Conservation (phyloP, 2,888 invertebrate species). For the Argyra leucocephala region DNA sequence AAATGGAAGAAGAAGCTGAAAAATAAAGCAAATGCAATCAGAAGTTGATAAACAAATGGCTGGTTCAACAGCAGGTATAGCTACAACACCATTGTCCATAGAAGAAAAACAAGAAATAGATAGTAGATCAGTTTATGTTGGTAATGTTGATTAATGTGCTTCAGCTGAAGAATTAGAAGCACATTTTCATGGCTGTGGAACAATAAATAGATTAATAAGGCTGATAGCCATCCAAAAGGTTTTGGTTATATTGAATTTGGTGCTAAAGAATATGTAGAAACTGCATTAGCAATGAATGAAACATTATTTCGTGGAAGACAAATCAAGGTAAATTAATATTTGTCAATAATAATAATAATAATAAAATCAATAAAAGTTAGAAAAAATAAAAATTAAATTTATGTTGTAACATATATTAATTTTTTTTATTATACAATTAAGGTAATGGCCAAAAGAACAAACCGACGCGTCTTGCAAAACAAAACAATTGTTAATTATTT, state of each 20-base stretch:
- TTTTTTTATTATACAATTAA: conserved; percentile 36
- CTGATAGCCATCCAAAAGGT: conserved; percentile 97
- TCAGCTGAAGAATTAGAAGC: conserved; percentile 97
- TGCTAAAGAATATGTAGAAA: conserved; percentile 93
- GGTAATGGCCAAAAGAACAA: conserved; percentile 96
- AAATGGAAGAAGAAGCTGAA: conserved; percentile 99
- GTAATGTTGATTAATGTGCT: conserved; percentile 95
- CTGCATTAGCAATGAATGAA: conserved; percentile 97
- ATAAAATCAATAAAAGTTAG: not conserved
- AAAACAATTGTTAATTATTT: not conserved
- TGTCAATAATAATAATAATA: not conserved
- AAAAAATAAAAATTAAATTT: conserved; percentile 1
- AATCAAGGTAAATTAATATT: conserved; percentile 71
- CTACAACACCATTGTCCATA: conserved; percentile 56
- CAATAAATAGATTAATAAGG: conserved; percentile 99
- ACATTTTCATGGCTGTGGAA: conserved; percentile 99
- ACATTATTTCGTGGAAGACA: conserved; percentile 95
- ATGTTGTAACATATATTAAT: not conserved
- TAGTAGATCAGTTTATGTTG: conserved; percentile 89
- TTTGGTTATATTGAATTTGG: conserved; percentile 99
- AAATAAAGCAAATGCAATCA: conserved; percentile 92
- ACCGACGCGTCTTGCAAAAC: conserved; percentile 84
- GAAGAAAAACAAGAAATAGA: conserved; percentile 98
- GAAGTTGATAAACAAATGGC: conserved; percentile 99
- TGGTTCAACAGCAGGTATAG: conserved; percentile 71